These are phyloP conservation scores for Agonum fuliginosum DNA, from an alignment of 2,888 invertebrate genomes.

Conservation along the genomic window DNA sequence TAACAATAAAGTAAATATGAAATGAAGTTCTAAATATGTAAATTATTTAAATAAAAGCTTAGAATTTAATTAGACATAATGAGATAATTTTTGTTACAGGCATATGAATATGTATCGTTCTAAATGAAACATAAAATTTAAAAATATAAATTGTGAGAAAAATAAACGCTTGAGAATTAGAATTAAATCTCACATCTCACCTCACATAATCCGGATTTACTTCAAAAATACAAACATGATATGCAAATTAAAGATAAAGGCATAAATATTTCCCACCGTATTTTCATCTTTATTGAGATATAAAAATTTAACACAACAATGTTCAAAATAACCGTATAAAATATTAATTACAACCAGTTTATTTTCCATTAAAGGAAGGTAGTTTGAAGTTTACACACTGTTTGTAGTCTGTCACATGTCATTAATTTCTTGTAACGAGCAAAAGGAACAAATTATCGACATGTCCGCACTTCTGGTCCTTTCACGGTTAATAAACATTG, in stretches of 20 bases:
- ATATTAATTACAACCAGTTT: background rate
- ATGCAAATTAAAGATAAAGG: conserved; percentile 21
- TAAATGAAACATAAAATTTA: conserved; percentile 24
- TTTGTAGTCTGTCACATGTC: background rate
- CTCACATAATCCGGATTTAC: conserved; percentile 26
- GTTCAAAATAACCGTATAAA: background rate
- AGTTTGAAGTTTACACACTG: too few species aligned
- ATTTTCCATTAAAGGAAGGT: background rate
- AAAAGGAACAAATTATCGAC: background rate
- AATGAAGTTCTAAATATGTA: too few species aligned
- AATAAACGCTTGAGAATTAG: conserved; percentile 3
- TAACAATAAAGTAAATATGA: too few species aligned
- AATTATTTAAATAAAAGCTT: background rate
- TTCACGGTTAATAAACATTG: background rate
- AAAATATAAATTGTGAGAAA: conserved; percentile 26
- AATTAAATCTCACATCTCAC: conserved; percentile 7
- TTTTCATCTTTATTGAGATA: conserved; percentile 3
- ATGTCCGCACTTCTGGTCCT: background rate
- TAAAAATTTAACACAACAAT: conserved; percentile 4
- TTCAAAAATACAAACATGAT: conserved; percentile 15
- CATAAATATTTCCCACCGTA: conserved; percentile 9
- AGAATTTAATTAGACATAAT: background rate
- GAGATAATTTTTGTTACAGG: background rate
- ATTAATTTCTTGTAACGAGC: background rate
- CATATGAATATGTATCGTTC: conserved; percentile 10